Conservation (phyloP, 2,113 vertebrate species). For the crab-eating macaque (Macaca fascicularis) region T2T-MFA8v1.1 NC_088377.1:56699001-56699500, state of each 20-base stretch:
- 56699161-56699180: background rate
- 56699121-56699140: background rate
- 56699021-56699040: background rate
- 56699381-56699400: constrained; percentile 42
- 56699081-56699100: background rate
- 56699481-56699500: background rate
- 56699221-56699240: background rate
- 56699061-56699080: background rate
- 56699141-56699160: background rate
- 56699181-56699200: accelerated
- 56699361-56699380: background rate
- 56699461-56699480: background rate
- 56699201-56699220: background rate
- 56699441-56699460: background rate
- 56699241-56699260: background rate
- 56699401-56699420: background rate
- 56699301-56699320: constrained; percentile 39
- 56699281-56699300: background rate
- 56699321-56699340: background rate
- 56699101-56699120: background rate
- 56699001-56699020: background rate
- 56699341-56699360: constrained; percentile 29
- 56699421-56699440: background rate
- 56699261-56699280: background rate
- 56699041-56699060: background rate